Evolutionary conservation across 2,113 vertebrate species (phyloP), one percentile per base, ranked within the genome.

Genomic region (Columbina picui): DNA sequence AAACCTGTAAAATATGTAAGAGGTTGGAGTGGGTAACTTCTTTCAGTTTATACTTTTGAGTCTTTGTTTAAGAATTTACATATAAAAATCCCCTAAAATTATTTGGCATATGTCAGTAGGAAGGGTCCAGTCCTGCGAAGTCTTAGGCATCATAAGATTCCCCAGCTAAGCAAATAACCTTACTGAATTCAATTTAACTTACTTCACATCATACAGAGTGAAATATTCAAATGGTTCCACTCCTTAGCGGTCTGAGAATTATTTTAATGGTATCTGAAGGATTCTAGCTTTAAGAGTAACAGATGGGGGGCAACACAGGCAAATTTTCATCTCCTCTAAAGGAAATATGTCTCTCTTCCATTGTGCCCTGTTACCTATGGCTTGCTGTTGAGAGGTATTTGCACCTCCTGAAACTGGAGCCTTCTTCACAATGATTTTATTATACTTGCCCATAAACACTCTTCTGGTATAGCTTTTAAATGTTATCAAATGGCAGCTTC

Each of bases 1-100:
- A 97, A 96, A 93, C 41, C 16, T 84, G 32, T 60, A 80, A 91
- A 95, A 94, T 60, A 68, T 39, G 41, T 81, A 88, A 80, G 89
- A 85, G 47, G 32, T 56, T 70, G 19, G 47, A 86, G 19, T 26
- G 6, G 47, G 23, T 45, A 90, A 50, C 26, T 84, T 90, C 59
- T 79, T 93, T 93, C 55, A 93, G 55, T 16, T 78, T 89, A 15
- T 41, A 27, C 5, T 67, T 65, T 0, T 0, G 41, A 71, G 23
- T 57, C 27, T 78, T 93, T 91, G 16, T 77, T 94, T 74, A 84
- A 74, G 32, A 81, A 34, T 88, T 89, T 16, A 73, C 22, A 64
- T 52, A 41, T 25, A 81, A 84, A 92, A 84, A 78, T 47, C 45
- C 9, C 18, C 34, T 68, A 29, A 43, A 8, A 60, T 22, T 47